Conservation (phyloP, 2,113 vertebrate genomes). For the Cisticola juncidis region DNA sequence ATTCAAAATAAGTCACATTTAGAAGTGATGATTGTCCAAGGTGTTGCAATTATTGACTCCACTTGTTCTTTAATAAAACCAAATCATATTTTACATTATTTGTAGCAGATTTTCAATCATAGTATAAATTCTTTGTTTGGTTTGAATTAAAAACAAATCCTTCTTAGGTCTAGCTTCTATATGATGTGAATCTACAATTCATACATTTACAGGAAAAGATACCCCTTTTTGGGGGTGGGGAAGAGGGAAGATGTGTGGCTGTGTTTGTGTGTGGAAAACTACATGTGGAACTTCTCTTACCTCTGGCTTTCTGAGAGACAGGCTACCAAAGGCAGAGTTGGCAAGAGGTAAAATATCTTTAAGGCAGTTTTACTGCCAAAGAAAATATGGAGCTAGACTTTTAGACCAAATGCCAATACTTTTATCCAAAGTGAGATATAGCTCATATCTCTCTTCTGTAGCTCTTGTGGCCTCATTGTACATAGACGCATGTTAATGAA, state of each 20-base stretch:
- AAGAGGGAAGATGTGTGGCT: background rate
- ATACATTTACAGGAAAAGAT: background rate
- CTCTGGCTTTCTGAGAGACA: background rate
- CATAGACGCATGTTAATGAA: background rate
- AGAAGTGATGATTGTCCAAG: background rate
- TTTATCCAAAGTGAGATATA: background rate
- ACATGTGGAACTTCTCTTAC: background rate
- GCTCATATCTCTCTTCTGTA: background rate
- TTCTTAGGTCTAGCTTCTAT: background rate
- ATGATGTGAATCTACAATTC: background rate
- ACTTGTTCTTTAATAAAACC: background rate
- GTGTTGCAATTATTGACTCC: background rate
- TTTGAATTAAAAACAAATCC: background rate
- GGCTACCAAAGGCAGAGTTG: background rate
- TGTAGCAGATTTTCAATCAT: background rate
- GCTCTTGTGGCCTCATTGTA: background rate
- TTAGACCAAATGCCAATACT: background rate
- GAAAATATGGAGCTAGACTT: background rate
- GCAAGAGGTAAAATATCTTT: background rate
- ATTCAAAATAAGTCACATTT: background rate
- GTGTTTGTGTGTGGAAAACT: background rate
- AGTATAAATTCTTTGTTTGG: background rate
- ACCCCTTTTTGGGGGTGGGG: rapidly evolving
- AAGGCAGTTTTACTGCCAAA: background rate
- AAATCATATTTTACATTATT: background rate